Evolutionary conservation across 2,113 vertebrate genomes (phyloP).

Genomic region (Eretmochelys imbricata): DNA sequence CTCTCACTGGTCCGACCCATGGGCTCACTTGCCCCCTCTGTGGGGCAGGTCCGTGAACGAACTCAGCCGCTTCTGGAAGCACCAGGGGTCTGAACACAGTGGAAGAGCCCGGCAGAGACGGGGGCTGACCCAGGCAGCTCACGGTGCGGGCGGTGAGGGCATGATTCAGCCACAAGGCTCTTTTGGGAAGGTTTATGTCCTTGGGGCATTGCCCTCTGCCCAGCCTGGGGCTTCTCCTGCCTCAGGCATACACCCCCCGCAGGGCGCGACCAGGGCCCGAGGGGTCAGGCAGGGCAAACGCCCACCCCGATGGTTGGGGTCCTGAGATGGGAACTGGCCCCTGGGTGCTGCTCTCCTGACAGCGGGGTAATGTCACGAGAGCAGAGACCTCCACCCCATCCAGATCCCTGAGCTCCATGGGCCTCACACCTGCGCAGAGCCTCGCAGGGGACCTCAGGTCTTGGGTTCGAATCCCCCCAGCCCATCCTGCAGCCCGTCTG

Average conservation of each 20-base stretch:
- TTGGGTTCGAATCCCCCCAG: not conserved
- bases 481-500: too few species aligned
- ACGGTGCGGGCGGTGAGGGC: not conserved
- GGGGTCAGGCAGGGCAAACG: too few species aligned
- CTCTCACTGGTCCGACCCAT: too few species aligned
- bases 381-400: not conserved
- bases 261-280: too few species aligned
- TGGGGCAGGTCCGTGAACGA: not conserved
- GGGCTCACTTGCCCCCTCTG: not conserved
- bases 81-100: not conserved
- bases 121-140: not conserved
- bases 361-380: not conserved
- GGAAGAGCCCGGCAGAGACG: rapidly evolving
- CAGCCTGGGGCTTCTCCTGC: too few species aligned
- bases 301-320: not conserved
- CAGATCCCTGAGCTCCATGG: not conserved
- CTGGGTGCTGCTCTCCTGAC: not conserved
- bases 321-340: not conserved
- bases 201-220: too few species aligned
- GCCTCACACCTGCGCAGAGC: not conserved
- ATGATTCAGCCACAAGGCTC: not conserved
- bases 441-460: not conserved
- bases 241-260: too few species aligned
- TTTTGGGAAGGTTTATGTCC: not conserved
- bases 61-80: not conserved